phyloP scores from a whole-genome alignment of 1,140 invertebrate genomes.

The Babylonia areolata region DNA sequence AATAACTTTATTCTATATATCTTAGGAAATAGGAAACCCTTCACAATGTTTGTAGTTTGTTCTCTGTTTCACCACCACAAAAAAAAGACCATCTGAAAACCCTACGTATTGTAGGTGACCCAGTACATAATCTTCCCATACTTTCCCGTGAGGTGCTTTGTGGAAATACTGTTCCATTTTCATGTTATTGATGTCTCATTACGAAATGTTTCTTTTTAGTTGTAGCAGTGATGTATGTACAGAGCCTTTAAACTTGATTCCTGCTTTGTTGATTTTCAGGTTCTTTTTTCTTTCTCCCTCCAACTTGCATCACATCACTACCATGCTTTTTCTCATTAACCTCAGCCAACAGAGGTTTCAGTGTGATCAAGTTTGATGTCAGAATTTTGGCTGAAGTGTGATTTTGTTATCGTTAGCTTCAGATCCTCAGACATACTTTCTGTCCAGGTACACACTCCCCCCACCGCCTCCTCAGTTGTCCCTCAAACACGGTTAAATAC shows the following conservation, averaged over 20 bases:
- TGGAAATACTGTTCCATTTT: background rate
- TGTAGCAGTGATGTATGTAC: background rate
- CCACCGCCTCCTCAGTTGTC: background rate
- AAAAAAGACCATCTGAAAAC: too few species aligned
- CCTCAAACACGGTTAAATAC: background rate
- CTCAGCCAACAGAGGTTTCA: background rate
- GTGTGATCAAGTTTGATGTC: background rate
- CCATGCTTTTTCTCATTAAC: background rate
- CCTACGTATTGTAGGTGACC: too few species aligned
- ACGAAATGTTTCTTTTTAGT: too few species aligned
- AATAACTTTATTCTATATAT: too few species aligned
- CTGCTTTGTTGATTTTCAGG: background rate
- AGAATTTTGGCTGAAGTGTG: background rate
- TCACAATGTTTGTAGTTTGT: too few species aligned
- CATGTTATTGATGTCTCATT: background rate
- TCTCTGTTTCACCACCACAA: too few species aligned
- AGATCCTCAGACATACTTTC: background rate
- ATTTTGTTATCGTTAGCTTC: background rate
- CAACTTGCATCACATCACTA: background rate
- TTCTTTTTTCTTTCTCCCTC: background rate
- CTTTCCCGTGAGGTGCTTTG: background rate
- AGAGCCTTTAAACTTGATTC: background rate
- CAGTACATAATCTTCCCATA: background rate
- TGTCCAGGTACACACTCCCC: background rate
- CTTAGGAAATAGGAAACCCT: too few species aligned